Evolutionary conservation across 1,140 invertebrate genomes (phyloP), one percentile per base, ranked within the genome.

Genomic region (Cepaea nemoralis): DNA sequence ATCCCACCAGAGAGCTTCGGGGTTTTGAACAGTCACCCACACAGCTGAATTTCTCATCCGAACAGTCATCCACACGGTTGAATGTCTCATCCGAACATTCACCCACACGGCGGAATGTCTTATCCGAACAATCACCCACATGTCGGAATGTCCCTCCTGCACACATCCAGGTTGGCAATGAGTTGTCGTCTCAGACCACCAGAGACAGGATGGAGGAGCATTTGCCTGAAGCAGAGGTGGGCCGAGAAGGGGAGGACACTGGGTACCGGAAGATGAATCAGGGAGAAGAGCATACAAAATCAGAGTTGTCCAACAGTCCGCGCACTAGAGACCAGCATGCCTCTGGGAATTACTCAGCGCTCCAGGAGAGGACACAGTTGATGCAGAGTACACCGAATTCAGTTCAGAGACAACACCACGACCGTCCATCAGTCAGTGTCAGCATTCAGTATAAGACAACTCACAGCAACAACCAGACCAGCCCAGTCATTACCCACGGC

Each of bases 131-230:
- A n/a, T n/a, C n/a, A n/a, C n/a, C n/a, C n/a, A n/a, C n/a, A n/a
- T n/a, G n/a, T n/a, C n/a, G n/a, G n/a, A n/a, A n/a, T n/a, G n/a
- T n/a, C n/a, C n/a, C n/a, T n/a, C n/a, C n/a, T n/a, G n/a, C n/a
- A n/a, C n/a, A 12, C 27, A 77, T 50, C n/a, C 14, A 31, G 31
- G 19, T 10, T 45, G 45, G 31, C 33, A 31, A 42, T 19, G 8
- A 45, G 42, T 19, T 19, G 8, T 10, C 19, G 19, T 45, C 42
- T 10, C 42, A 45, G 14, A 3, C 86, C 6, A 86, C 87, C 48
- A 87, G 83, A 81, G 74, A 86, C 37, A 80, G 63, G 35, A 82
- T 84, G 27, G 79, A 45, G 55, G 77, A 85, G 59, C 81, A 84
- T 76, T 48, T 84, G 42, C 63, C 84, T 33, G 35, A 42, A 35